Evolutionary conservation across 1,140 invertebrate genomes (phyloP).

Genomic region (Apis laboriosa): DNA sequence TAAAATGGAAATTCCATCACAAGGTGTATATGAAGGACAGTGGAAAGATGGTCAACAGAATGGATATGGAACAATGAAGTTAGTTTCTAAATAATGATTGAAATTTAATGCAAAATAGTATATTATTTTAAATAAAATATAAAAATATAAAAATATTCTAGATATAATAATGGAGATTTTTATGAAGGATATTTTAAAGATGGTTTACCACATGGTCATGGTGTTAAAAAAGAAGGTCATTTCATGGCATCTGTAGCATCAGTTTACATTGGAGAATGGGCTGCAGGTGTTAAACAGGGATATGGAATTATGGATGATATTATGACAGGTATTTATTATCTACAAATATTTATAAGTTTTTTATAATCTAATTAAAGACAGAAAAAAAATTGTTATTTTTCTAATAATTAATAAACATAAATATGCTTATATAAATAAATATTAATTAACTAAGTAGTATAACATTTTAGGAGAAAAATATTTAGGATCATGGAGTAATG

Average conservation of each 20-base stretch:
- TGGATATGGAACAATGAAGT: constrained; percentile 90
- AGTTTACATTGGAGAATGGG: constrained; percentile 93
- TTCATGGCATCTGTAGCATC: constrained; percentile 88
- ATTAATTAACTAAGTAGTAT: background rate
- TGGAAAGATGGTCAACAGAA: constrained; percentile 93
- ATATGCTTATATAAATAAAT: background rate
- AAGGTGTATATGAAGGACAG: constrained; percentile 89
- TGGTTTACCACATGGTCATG: constrained; percentile 91
- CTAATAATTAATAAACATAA: constrained; percentile 1
- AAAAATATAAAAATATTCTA: constrained; percentile 64
- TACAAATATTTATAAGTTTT: no score
- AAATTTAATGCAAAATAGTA: constrained; percentile 8
- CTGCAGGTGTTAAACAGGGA: constrained; percentile 87
- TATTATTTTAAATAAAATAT: background rate
- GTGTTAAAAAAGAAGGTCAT: constrained; percentile 89
- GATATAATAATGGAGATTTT: constrained; percentile 85
- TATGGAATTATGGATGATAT: constrained; percentile 95
- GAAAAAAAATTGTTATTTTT: background rate
- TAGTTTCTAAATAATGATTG: constrained; percentile 48
- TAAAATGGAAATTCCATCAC: constrained; percentile 84
- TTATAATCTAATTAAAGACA: background rate
- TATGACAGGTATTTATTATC: constrained; percentile 80
- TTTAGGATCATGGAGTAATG: constrained; percentile 92
- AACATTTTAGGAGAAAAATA: constrained; percentile 89
- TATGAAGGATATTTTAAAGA: constrained; percentile 94